These are phyloP conservation scores for Mimumesa dahlbomi DNA, from an alignment of 2,888 invertebrate genomes.

Conservation along the genomic window DNA sequence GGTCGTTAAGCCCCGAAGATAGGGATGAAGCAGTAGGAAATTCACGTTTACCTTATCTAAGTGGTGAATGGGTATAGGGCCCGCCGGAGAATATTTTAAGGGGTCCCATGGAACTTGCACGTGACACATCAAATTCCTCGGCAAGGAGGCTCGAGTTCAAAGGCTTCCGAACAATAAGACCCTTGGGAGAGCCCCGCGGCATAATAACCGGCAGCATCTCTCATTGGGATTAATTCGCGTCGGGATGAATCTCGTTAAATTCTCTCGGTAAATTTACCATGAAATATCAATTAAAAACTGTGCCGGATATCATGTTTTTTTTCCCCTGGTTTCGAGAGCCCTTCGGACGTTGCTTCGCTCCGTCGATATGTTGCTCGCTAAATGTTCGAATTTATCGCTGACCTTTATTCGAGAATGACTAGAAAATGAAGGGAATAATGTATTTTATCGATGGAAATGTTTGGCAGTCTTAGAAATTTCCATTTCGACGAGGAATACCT, in stretches of 20 bases:
- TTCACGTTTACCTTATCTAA: background rate
- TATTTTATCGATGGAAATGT: no score
- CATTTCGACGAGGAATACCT: no score
- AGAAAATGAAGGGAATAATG: no score
- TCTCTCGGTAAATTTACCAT: constrained; percentile 20
- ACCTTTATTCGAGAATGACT: no score
- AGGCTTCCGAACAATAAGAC: constrained; percentile 6
- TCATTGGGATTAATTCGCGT: constrained; percentile 13
- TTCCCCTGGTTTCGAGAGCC: no score
- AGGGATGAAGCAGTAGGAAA: background rate
- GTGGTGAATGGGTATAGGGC: constrained; percentile 2
- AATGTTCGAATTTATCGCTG: no score
- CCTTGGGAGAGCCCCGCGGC: background rate
- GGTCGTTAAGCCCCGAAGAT: no score
- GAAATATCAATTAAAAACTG: constrained; percentile 5
- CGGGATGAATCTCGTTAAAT: background rate
- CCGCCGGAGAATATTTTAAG: constrained; percentile 1
- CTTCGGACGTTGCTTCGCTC: no score
- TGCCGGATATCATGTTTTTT: no score
- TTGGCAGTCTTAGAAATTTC: no score
- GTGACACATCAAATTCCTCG: constrained; percentile 13
- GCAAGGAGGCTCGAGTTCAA: background rate
- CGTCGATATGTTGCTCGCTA: no score
- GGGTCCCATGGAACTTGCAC: background rate
- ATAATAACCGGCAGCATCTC: no score